phyloP scores from a whole-genome alignment of 2,113 vertebrate species.

The Colinus virginianus region DNA sequence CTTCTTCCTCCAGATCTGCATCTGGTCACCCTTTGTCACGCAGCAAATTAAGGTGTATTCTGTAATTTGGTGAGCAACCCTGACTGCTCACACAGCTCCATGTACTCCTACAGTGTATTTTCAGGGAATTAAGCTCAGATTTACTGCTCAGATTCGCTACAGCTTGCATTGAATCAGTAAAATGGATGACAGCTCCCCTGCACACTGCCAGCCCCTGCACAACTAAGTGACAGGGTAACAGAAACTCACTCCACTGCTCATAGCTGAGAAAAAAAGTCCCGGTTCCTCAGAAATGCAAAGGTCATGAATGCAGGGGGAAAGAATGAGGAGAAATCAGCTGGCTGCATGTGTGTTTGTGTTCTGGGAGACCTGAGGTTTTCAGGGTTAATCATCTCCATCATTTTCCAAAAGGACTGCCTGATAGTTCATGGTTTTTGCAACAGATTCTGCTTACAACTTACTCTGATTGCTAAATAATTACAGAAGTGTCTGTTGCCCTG shows the following conservation, averaged over 20 bases:
- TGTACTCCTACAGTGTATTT: not conserved
- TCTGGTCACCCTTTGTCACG: not conserved
- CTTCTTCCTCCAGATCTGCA: not conserved
- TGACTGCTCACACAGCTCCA: not conserved
- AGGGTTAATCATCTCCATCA: not conserved
- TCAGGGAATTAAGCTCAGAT: conserved; percentile 4
- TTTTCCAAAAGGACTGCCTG: conserved; percentile 3
- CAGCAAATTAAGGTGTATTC: not conserved
- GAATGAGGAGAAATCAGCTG: not conserved
- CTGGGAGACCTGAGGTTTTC: not conserved
- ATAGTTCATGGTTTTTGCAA: conserved; percentile 34
- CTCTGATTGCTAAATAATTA: conserved; percentile 40
- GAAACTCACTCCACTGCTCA: not conserved
- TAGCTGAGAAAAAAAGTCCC: not conserved
- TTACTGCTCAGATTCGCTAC: not conserved
- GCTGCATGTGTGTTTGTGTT: not conserved
- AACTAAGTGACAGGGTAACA: not conserved
- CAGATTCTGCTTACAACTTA: conserved; percentile 37
- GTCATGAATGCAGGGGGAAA: not conserved
- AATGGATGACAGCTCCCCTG: not conserved
- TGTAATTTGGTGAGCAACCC: not conserved
- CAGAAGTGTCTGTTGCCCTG: not conserved
- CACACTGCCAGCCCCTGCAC: not conserved
- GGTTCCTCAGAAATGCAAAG: not conserved
- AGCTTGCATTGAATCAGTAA: conserved; percentile 36